phyloP scores from a whole-genome alignment of 2,888 invertebrate genomes.

The Gymnoscelis rufifasciata region DNA sequence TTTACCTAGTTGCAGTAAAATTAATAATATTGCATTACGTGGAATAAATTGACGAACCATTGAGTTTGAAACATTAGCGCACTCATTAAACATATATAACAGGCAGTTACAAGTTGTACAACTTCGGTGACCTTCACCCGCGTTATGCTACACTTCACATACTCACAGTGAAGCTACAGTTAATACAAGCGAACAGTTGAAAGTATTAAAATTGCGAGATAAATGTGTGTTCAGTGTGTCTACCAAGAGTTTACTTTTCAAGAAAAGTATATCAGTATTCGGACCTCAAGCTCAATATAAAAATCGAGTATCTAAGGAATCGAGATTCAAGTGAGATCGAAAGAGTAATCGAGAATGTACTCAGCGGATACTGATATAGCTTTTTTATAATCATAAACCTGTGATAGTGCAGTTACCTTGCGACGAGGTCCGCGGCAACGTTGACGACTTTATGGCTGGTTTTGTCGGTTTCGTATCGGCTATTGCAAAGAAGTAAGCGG shows the following conservation, averaged over 20 bases:
- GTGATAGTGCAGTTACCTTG: constrained; percentile 83
- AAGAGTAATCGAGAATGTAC: neutral
- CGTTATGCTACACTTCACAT: constrained; percentile 13
- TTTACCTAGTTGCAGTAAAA: too few species aligned
- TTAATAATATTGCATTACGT: too few species aligned
- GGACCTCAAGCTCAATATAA: too few species aligned
- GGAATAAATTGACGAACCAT: too few species aligned
- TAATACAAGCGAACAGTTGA: constrained; percentile 26
- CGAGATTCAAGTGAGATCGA: too few species aligned
- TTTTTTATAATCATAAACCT: too few species aligned
- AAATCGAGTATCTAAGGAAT: too few species aligned
- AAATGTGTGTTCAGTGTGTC: neutral
- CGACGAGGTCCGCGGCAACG: constrained; percentile 94
- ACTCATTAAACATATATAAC: too few species aligned
- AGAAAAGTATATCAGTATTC: too few species aligned
- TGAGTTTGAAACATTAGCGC: too few species aligned
- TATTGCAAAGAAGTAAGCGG: constrained; percentile 79
- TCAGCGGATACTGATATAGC: too few species aligned
- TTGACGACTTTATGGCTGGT: constrained; percentile 97
- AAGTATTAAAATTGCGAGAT: constrained; percentile 20
- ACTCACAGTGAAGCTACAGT: constrained; percentile 30
- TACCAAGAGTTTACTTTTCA: too few species aligned
- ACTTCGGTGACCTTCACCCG: neutral
- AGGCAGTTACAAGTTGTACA: neutral
- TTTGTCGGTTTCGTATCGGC: constrained; percentile 97